Base-by-base conservation (phyloP, 64 coral and sea anemone genomes). In the Montipora sp. region DNA sequence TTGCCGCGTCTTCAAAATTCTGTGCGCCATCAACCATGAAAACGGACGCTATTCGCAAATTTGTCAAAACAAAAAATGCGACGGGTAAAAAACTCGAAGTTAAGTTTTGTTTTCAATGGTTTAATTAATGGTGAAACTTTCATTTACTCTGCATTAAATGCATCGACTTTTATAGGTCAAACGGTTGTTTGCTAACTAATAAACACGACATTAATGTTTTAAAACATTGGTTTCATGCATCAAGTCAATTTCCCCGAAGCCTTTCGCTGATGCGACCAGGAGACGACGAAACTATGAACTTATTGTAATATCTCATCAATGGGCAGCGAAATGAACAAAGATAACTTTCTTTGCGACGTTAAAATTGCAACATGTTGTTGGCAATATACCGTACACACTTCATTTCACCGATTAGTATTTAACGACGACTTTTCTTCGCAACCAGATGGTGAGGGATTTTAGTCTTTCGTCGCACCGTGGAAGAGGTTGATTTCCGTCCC, bases 11-110 rank as follows among this genome's bases (percentile, higher is more conserved):
- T 53, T 49, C 74, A 68, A 93, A 84, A 59, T 90, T 89, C 21
- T 50, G 88, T 94, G 93, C 77, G 73, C 87, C 84, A 5, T 94
- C 93, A 90, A 78, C 53, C 93, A 53, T 94, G 59, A 73, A 94
- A 94, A 94, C 71, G 18, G 93, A 94, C 93, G 93, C 93, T 19
- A 18, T 19, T 46, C 65, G 16, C 72, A 81, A 81, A 74, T 88
- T 79, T 66, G 50, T 80, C 7, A 59, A 66, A 51, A 51, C 48
- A 81, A 55, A 48, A 23, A 51, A 81, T 18, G 7, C 18, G 74
- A 90, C 23, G 47, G 18, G 12, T 13, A 67, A 12, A 45, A 43
- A 69, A 21, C 18, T 50, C 18, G 16, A 22, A 7, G 19, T 15
- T 16, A 71, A 85, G 82, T 20, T 48, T 11, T 71, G 2, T 50